Conservation (phyloP, 2,797 vertebrate genomes). For the Sebastes nivosus region DNA sequence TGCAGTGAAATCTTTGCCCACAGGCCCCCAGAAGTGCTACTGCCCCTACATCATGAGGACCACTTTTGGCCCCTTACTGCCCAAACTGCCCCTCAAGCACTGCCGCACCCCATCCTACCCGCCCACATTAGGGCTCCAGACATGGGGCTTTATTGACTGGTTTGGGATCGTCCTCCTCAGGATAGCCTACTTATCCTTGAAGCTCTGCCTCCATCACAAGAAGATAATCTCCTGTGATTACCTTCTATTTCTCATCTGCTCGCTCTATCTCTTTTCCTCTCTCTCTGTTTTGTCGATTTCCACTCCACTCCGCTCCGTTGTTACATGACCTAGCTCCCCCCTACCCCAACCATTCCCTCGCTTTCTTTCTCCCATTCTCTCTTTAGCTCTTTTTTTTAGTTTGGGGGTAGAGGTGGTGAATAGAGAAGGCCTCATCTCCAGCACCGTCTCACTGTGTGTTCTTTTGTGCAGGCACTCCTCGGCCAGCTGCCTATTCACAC, state of each 20-base stretch:
- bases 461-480: constrained; percentile 79
- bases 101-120: constrained; percentile 34
- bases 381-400: constrained; percentile 26
- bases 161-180: constrained; percentile 69
- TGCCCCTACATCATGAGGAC: constrained; percentile 38
- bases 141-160: constrained; percentile 79
- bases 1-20: constrained; percentile 65
- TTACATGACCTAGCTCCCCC: constrained; percentile 45
- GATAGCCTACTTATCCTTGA: constrained; percentile 76
- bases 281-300: constrained; percentile 70
- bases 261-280: constrained; percentile 37
- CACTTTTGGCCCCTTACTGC: constrained; percentile 64
- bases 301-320: constrained; percentile 64
- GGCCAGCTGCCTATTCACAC: constrained; percentile 92
- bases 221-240: constrained; percentile 86
- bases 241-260: constrained; percentile 77
- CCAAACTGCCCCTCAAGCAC: constrained; percentile 54
- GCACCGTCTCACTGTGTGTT: constrained; percentile 64
- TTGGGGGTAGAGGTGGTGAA: constrained; percentile 58
- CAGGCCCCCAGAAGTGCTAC: constrained; percentile 16
- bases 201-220: constrained; percentile 78
- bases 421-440: constrained; percentile 66
- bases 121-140: constrained; percentile 57
- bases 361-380: constrained; percentile 54
- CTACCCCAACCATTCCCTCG: background rate